Base-by-base conservation (phyloP, 1,140 invertebrate species). In the Lasioglossum baleicum region DNA sequence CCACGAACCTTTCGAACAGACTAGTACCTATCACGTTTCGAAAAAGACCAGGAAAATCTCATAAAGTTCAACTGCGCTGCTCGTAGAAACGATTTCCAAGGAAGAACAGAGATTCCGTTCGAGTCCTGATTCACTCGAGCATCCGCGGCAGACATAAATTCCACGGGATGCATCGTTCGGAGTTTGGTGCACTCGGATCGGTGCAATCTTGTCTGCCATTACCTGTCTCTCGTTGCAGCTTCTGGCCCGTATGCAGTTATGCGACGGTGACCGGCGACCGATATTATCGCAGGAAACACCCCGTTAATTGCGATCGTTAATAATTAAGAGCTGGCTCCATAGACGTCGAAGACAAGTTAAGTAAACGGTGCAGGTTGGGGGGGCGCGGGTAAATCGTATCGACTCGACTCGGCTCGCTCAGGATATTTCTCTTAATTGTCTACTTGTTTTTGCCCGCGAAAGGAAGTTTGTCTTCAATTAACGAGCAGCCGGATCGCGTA, bases 231-330 rank as follows among this genome's bases (percentile, higher is more conserved):
- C 44, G 17, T 42, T 31, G 11, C 42, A 58, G 40, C 22, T 40
- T 0, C n/a, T 74, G 48, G 48, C 17, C 20, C 72, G 48, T 56
- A 53, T 65, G 20, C 63, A 65, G 60, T 71, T 63, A 64, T 13
- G 20, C n/a, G 13, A 2, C 15, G 31, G 15, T 61, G 65, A 58
- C 51, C 44, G 61, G 63, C 66, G n/a, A 51, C 69, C 72, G 83
- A 84, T 85, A 51, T 85, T 83, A 84, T 84, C 78, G 70, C 26
- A 83, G 83, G 83, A 83, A 85, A 74, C 81, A 84, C 58, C 42
- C 58, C 35, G 51, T 69, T 81, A 85, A 85, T 85, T 81, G 69
- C 82, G 60, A 26, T 77, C 77, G 68, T 85, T 85, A 83, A 85
- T 85, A 26, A 26, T 26, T 26, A 26, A 53, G 68, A 85, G 76